Percentiles rank a stretch among this genome's conserved stretches.
Evolutionary conservation across 2,797 vertebrate genomes (phyloP).

Genomic region (Pterois miles): DNA sequence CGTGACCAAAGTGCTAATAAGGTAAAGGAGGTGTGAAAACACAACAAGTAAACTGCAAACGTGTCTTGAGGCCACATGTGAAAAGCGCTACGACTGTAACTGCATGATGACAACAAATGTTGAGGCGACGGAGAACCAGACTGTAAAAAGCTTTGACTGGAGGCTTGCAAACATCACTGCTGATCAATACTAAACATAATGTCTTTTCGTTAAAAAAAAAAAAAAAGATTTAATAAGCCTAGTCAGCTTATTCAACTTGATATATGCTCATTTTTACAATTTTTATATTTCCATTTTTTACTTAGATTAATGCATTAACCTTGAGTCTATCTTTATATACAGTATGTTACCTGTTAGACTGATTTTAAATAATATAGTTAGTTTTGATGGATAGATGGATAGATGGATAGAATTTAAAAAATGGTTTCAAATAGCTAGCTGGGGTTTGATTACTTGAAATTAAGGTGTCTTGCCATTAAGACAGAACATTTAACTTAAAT

Average conservation of each 20-base stretch:
- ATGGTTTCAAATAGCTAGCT: background rate
- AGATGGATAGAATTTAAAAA: too few species aligned
- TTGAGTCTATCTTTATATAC: rapidly evolving
- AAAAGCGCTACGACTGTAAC: background rate
- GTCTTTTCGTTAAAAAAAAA: background rate
- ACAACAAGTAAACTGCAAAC: slow-evolving; percentile 11
- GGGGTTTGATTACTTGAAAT: background rate
- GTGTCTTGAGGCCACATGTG: slow-evolving; percentile 7
- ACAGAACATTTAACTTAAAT: background rate
- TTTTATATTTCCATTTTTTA: background rate
- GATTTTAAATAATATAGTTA: too few species aligned
- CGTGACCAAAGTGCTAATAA: slow-evolving; percentile 10
- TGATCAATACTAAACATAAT: background rate
- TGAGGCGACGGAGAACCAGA: background rate
- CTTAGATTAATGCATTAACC: background rate
- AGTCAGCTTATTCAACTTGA: background rate
- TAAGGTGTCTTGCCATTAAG: background rate
- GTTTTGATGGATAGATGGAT: too few species aligned
- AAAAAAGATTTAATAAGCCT: too few species aligned
- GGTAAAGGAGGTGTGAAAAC: background rate
- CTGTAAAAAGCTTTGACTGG: background rate
- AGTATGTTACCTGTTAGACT: too few species aligned
- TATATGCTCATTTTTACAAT: background rate
- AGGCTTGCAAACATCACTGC: background rate
- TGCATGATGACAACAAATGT: background rate